Evolutionary conservation across 2,797 vertebrate genomes (phyloP).

Genomic region (Trematomus bernacchii): DNA sequence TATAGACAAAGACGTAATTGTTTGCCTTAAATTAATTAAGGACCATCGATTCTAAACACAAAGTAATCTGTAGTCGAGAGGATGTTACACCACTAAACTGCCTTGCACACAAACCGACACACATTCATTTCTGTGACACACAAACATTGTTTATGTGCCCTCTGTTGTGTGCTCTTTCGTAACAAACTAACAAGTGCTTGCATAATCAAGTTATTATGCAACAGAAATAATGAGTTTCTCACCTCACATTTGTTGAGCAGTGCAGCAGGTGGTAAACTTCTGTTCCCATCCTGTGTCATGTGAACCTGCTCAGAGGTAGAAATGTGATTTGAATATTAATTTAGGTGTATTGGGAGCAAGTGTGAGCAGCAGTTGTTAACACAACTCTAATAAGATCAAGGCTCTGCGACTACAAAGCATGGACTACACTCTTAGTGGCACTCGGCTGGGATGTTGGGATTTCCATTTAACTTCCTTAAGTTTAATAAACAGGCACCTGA

Average conservation of each 20-base stretch:
- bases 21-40: slow-evolving; percentile 30
- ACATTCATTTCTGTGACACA: not conserved
- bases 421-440: not conserved
- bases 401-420: not conserved
- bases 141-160: slow-evolving; percentile 15
- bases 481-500: slow-evolving; percentile 13
- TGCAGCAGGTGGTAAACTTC: slow-evolving; percentile 64
- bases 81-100: slow-evolving; percentile 13
- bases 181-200: slow-evolving; percentile 57
- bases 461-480: slow-evolving; percentile 20
- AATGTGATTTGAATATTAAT: slow-evolving; percentile 55
- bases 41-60: slow-evolving; percentile 24
- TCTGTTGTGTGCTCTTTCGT: slow-evolving; percentile 32
- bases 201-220: slow-evolving; percentile 64
- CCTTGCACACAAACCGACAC: not conserved
- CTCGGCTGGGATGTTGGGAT: slow-evolving; percentile 25
- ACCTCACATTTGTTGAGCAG: slow-evolving; percentile 63
- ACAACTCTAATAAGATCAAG: slow-evolving; percentile 39
- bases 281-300: slow-evolving; percentile 54
- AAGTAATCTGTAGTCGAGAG: slow-evolving; percentile 23
- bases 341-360: not conserved
- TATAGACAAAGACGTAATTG: slow-evolving; percentile 30
- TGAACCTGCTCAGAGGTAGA: slow-evolving; percentile 36
- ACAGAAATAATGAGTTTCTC: slow-evolving; percentile 57
- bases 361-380: slow-evolving; percentile 32